Base-by-base conservation (phyloP, 2,888 invertebrate genomes). In the Drosophila siamana region DNA sequence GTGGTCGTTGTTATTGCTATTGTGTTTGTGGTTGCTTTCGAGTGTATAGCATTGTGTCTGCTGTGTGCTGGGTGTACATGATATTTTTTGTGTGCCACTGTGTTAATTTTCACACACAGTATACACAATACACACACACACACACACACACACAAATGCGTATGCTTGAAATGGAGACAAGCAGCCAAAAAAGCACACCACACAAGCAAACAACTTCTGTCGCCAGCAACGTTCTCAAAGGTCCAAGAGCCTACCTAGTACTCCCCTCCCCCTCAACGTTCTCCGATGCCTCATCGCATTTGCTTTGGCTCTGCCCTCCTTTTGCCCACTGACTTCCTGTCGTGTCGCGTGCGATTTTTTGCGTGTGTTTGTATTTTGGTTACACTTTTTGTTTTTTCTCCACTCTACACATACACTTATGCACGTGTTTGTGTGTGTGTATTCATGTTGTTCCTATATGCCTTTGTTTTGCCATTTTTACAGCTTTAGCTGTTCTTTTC, bases 31-130 rank as follows among this genome's bases (percentile, higher is more conserved):
- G 65, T 57, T 63, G 56, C 41, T 70, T 63, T 60, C 50, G n/a
- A 55, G 28, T 60, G 41, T 62, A 19, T 38, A 36, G 33, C 33
- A 33, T 44, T 61, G 44, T 61, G 59, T 55, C 38, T 40, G 51
- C 38, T 40, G 51, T 61, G 44, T 61, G 59, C 56, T 46, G 51
- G 41, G 38, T 51, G 22, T 64, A 38, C 57, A 41, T 50, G 33
- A 48, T 57, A 59, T 56, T 72, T 82, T 79, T 80, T 59, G 69
- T 33, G 33, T 33, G 70, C 43, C 69, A 88, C 73, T 83, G 83
- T 86, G 87, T 88, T 86, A 88, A 88, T 88, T 88, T 86, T 75
- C 69, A 86, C 86, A 88, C 78, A 66, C 52, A 71, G 51, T 44
- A 64, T 46, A 70, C 64, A 51, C 48, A 68, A 52, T 41, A 59